Conservation (phyloP, 2,888 invertebrate species). For the Protodeltote pygarga region DNA sequence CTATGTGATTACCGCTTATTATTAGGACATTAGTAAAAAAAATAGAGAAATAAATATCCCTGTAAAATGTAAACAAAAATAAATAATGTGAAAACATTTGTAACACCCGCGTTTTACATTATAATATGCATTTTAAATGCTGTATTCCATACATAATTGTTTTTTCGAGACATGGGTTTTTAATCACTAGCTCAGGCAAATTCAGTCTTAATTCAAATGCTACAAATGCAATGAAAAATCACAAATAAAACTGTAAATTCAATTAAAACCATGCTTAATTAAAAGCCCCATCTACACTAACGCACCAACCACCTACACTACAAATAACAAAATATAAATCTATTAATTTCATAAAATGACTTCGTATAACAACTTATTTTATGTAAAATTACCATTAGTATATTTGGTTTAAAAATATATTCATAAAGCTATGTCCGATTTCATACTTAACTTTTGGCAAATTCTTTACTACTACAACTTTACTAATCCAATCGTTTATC, state of each 20-base stretch:
- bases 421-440: slow-evolving; percentile 15
- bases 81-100: too few species aligned
- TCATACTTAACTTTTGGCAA: slow-evolving; percentile 6
- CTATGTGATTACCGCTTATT: not conserved
- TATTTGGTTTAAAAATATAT: slow-evolving; percentile 3
- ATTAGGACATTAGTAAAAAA: too few species aligned
- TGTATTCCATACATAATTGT: too few species aligned
- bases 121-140: too few species aligned
- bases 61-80: too few species aligned
- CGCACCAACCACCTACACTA: slow-evolving; percentile 17
- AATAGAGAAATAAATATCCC: too few species aligned
- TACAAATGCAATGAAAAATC: slow-evolving; percentile 10
- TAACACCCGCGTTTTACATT: too few species aligned
- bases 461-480: slow-evolving; percentile 8
- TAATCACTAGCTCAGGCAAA: slow-evolving; percentile 34
- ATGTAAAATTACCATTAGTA: not conserved
- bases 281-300: slow-evolving; percentile 15
- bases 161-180: slow-evolving; percentile 30
- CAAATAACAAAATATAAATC: not conserved
- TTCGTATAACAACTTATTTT: not conserved
- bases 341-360: not conserved
- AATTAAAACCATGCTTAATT: slow-evolving; percentile 6
- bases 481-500: not conserved
- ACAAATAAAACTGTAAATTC: slow-evolving; percentile 4
- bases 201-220: slow-evolving; percentile 43